These are phyloP conservation scores for Apostichopus japonicus DNA, from an alignment of 35 echinoderm and acorn worm genomes.

Conservation along the genomic window DNA sequence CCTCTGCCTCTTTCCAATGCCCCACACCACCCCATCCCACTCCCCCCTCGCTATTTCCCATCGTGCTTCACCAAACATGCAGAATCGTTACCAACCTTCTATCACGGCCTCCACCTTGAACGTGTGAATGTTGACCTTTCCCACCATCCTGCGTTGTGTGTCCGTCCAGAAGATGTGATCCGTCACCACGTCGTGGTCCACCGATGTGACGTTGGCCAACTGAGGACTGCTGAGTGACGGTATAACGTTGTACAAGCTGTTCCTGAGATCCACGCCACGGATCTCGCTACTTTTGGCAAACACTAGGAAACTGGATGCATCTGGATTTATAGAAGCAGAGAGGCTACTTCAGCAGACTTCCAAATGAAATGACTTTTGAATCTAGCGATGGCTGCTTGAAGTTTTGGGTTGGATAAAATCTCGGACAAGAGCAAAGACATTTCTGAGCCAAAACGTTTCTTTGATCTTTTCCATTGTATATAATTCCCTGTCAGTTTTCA, in stretches of 20 bases:
- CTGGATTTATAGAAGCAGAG: not conserved
- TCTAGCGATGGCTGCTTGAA: too few species aligned
- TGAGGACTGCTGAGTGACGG: constrained; percentile 83
- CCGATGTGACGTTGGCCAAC: constrained; percentile 76
- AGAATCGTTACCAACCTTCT: not conserved
- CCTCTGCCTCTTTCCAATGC: too few species aligned
- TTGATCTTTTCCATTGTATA: too few species aligned
- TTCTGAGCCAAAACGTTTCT: too few species aligned
- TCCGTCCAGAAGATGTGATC: constrained; percentile 85
- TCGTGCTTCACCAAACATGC: not conserved
- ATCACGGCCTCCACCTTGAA: constrained; percentile 25
- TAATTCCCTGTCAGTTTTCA: too few species aligned
- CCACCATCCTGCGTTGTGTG: constrained; percentile 65
- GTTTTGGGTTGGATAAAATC: too few species aligned
- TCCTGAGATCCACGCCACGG: constrained; percentile 67
- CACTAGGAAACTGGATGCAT: constrained; percentile 63
- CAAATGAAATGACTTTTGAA: too few species aligned
- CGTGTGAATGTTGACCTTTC: constrained; percentile 74
- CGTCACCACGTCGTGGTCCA: constrained; percentile 72
- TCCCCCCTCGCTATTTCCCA: not conserved
- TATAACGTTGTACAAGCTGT: constrained; percentile 83
- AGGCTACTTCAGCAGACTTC: too few species aligned
- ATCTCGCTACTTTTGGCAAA: constrained; percentile 77
- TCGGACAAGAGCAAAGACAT: too few species aligned
- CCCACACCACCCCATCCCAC: not conserved